Evolutionary conservation across 64 coral and sea anemone species (phyloP), one percentile per base, ranked within the genome.

Genomic region (Stylophora pistillata): DNA sequence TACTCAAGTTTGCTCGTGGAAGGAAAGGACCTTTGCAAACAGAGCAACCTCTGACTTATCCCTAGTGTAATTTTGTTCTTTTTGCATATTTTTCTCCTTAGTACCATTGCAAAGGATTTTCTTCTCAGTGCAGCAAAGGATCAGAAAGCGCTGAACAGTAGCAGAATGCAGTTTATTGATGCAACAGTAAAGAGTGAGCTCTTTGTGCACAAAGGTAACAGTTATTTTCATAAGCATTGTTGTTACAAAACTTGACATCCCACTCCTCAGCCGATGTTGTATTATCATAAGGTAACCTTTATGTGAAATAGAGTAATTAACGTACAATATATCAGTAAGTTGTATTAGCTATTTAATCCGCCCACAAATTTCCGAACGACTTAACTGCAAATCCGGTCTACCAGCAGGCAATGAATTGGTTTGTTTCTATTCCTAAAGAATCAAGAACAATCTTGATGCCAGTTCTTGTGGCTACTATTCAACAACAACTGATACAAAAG

Each of bases 111-210:
- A 16, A 96, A 93, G 73, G 25, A 96, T 21, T 96, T 96, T 55
- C 76, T 96, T 65, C 78, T 93, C 86, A 96, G 94, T 32, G 68
- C 78, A 15, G 82, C 64, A 30, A 79, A 76, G 29, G 87, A 96
- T 64, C 72, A 91, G 10, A 92, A 85, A 20, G 56, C 74, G 15
- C 86, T 96, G 21, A 89, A 86, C 32, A 83, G 71, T 20, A 85
- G 91, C 21, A 96, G 89, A 75, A 57, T 96, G 28, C 80, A 96
- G 15, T 96, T 91, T 92, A 90, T 96, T 32, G 77, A 56, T 69
- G 85, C 90, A 13, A 96, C 94, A 30, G 91, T 96, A 21, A 77
- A 93, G 33, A 93, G 87, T 17, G 61, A 89, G 56, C 70, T 96
- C 30, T 96, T 96, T 87, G 75, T 73, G 1, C 79, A 93, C 62